These are phyloP conservation scores for Capreolus pygargus DNA, from an alignment of 2,113 vertebrate genomes.

Conservation along the genomic window DNA sequence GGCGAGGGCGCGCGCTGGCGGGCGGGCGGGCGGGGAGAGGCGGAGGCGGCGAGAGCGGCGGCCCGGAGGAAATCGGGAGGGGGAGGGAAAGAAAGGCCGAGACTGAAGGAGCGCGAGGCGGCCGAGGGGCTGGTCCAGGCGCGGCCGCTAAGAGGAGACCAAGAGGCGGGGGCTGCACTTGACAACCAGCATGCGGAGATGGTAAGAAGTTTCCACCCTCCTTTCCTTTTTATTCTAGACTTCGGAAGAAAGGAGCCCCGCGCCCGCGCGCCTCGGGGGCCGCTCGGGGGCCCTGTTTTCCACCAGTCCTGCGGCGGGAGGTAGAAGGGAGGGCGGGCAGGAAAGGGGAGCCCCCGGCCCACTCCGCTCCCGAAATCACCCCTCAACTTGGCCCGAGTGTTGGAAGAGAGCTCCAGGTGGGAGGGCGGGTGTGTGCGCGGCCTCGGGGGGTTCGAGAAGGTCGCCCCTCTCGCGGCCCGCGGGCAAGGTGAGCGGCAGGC, in stretches of 20 bases:
- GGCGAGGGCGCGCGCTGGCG: conserved; percentile 66
- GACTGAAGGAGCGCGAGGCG: conserved; percentile 61
- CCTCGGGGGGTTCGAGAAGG: conserved; percentile 23
- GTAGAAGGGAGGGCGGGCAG: conserved; percentile 23
- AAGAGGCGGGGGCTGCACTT: conserved; percentile 85
- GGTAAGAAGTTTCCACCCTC: conserved; percentile 87
- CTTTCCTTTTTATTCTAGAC: conserved; percentile 74
- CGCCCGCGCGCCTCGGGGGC: conserved; percentile 66
- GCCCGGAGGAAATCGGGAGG: background rate
- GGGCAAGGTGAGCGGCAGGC: conserved; percentile 50
- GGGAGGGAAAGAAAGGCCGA: conserved; percentile 26
- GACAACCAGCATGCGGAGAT: conserved; percentile 87
- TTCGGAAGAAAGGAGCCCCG: conserved; percentile 60
- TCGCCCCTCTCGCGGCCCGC: conserved; percentile 18
- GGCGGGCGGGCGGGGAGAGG: conserved; percentile 61
- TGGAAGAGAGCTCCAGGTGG: conserved; percentile 32
- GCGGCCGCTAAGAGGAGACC: conserved; percentile 83
- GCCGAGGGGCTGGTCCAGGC: conserved; percentile 80
- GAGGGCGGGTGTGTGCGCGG: conserved; percentile 33
- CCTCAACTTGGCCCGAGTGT: conserved; percentile 71
- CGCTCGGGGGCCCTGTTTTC: conserved; percentile 61
- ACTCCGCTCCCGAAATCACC: background rate
- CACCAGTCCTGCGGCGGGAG: conserved; percentile 58
- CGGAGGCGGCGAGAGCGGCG: conserved; percentile 49
- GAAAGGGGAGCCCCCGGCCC: background rate